Evolutionary conservation across 2,888 invertebrate genomes (phyloP).

Genomic region (Branchipolynoe longqiensis): DNA sequence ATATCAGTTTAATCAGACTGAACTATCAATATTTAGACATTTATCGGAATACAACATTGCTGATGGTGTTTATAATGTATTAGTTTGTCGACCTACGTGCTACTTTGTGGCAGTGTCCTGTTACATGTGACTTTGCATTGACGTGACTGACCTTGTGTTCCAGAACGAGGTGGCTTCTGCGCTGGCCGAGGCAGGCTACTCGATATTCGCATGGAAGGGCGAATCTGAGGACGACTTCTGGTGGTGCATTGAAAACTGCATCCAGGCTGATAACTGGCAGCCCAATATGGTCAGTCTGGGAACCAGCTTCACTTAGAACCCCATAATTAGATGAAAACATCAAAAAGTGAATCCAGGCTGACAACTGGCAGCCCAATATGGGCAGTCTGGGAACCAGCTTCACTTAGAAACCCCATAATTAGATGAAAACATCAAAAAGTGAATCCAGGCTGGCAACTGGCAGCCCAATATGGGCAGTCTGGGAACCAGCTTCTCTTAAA

Average conservation of each 20-base stretch:
- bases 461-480: constrained; percentile 91
- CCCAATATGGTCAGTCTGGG: constrained; percentile 89
- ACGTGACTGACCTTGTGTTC: constrained; percentile 58
- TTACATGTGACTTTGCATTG: not conserved
- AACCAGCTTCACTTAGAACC: not conserved
- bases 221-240: constrained; percentile 99
- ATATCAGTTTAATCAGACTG: no score
- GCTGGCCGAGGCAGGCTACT: constrained; percentile 94
- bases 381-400: constrained; percentile 69
- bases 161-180: constrained; percentile 99
- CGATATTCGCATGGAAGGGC: constrained; percentile 99
- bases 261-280: constrained; percentile 95
- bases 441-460: constrained; percentile 95
- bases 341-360: constrained; percentile 97
- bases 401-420: not conserved
- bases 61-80: no score
- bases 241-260: constrained; percentile 99
- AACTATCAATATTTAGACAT: no score
- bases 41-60: no score
- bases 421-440: constrained; percentile 99
- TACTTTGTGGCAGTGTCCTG: no score
- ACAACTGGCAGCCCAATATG: constrained; percentile 98
- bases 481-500: no score
- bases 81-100: no score
- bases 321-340: no score